Percentiles rank a stretch among this genome's conserved stretches.
These are phyloP conservation scores for Tetrao urogallus DNA, from an alignment of 2,113 vertebrate species.

Conservation along the genomic window DNA sequence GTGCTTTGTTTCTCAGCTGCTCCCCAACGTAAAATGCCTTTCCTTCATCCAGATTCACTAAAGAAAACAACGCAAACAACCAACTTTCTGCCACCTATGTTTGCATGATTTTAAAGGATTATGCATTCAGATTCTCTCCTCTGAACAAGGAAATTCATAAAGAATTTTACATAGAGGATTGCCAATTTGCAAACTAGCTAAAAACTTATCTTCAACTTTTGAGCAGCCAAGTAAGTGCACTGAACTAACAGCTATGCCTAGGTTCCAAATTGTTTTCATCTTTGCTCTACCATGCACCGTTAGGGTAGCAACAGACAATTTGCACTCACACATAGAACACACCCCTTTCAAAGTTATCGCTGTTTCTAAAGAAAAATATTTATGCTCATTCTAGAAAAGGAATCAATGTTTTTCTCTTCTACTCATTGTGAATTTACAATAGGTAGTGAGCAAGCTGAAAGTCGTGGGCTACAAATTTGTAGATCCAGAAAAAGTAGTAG, in stretches of 20 bases:
- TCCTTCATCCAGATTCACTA: not conserved
- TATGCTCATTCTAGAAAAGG: not conserved
- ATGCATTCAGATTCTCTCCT: not conserved
- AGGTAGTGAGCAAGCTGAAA: not conserved
- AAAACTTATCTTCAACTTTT: not conserved
- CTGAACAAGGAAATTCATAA: not conserved
- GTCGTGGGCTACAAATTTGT: not conserved
- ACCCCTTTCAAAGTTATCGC: not conserved
- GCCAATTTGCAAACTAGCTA: not conserved
- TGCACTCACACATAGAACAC: not conserved
- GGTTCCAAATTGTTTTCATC: not conserved
- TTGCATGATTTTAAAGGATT: not conserved
- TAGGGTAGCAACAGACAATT: not conserved
- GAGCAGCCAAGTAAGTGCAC: not conserved
- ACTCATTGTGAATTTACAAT: not conserved
- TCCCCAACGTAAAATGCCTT: not conserved
- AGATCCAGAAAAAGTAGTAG: not conserved
- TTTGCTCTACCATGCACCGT: not conserved
- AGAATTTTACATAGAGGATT: not conserved
- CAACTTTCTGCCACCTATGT: not conserved
- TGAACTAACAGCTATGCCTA: rapidly evolving
- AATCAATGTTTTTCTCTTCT: not conserved
- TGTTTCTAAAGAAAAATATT: not conserved
- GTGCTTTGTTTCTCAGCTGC: not conserved
- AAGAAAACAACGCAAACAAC: not conserved